A percentile compares a stretch with the other conserved stretches of the same genome.
These are phyloP conservation scores for Todus mexicanus DNA, from an alignment of 2,797 vertebrate species.

Conservation along the genomic window DNA sequence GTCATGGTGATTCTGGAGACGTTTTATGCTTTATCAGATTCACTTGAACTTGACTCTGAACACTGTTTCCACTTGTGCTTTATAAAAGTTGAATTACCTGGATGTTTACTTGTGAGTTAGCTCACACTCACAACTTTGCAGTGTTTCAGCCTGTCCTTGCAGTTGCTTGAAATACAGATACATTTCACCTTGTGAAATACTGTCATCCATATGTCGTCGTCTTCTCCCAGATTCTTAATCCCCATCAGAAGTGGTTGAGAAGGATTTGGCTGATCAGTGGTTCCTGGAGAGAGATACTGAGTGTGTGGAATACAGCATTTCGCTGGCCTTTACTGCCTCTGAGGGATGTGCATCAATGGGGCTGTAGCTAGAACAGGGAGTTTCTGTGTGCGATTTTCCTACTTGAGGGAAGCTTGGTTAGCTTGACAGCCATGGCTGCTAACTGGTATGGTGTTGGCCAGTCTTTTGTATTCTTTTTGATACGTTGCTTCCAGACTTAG, in stretches of 20 bases:
- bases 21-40: background rate
- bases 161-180: background rate
- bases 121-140: background rate
- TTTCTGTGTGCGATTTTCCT: background rate
- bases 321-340: background rate
- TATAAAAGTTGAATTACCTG: background rate
- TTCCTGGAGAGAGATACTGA: background rate
- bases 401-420: background rate
- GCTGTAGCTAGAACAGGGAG: background rate
- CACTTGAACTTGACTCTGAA: background rate
- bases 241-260: background rate
- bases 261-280: background rate
- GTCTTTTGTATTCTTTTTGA: background rate
- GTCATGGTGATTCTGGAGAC: accelerated
- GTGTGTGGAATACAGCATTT: background rate
- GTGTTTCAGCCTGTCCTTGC: background rate
- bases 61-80: background rate
- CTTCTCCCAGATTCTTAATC: background rate
- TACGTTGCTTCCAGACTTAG: background rate
- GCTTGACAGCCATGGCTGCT: background rate
- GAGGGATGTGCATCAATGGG: background rate
- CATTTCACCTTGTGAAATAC: background rate
- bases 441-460: background rate
- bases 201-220: background rate
- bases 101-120: background rate